Percentiles rank a stretch among this genome's conserved stretches.
These are phyloP conservation scores for Sus cebifrons DNA, from an alignment of 2,797 vertebrate genomes.

Conservation along the genomic window DNA sequence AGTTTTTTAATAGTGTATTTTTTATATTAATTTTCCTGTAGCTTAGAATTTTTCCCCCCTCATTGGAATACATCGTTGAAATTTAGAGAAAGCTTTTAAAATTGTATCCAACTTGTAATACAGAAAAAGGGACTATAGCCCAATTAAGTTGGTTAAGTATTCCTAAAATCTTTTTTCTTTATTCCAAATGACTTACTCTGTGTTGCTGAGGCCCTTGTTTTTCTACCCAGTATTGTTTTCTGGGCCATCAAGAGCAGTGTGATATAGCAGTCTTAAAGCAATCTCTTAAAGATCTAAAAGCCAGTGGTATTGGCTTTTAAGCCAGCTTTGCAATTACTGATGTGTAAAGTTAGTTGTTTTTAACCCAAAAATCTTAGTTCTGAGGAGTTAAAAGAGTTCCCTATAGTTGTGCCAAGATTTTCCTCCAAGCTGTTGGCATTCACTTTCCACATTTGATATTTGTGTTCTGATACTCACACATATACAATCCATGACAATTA, in stretches of 20 bases:
- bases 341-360: conserved; percentile 35
- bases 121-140: conserved; percentile 11
- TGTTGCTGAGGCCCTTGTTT: neutral
- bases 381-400: neutral
- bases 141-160: neutral
- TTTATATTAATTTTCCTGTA: neutral
- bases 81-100: conserved; percentile 53
- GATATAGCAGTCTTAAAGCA: conserved; percentile 2
- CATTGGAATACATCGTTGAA: neutral
- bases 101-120: neutral
- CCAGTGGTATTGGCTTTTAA: neutral
- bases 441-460: neutral
- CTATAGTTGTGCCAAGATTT: neutral
- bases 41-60: neutral
- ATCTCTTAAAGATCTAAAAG: neutral
- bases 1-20: neutral
- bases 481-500: neutral
- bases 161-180: neutral
- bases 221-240: neutral
- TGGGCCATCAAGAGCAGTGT: neutral
- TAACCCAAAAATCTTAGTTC: neutral
- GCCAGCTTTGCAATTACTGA: neutral
- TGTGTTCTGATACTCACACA: neutral
- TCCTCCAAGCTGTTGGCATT: neutral
- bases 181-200: neutral